These are phyloP conservation scores for Solea solea DNA, from an alignment of 2,113 vertebrate genomes.

Conservation along the genomic window DNA sequence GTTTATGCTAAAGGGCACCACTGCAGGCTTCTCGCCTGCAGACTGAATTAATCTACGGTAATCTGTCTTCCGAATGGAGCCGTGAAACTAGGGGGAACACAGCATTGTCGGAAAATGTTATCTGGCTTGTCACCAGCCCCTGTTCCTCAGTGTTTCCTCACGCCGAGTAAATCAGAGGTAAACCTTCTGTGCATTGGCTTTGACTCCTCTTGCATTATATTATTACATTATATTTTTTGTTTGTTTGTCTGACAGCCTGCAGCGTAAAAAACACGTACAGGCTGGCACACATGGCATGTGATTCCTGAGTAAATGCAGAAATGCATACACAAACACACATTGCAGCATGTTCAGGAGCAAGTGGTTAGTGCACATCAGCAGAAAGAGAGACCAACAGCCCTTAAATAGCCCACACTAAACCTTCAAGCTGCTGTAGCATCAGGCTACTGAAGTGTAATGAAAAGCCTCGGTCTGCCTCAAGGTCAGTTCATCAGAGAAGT, in stretches of 20 bases:
- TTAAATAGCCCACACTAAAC: conserved; percentile 44
- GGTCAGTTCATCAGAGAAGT: conserved; percentile 71
- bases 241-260: conserved; percentile 3
- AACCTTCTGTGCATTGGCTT: conserved; percentile 21
- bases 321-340: background rate
- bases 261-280: background rate
- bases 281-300: background rate
- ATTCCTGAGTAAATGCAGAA: conserved; percentile 2
- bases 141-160: conserved; percentile 20
- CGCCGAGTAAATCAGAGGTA: conserved; percentile 21
- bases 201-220: conserved; percentile 42
- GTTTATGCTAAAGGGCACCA: conserved; percentile 23
- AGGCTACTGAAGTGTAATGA: conserved; percentile 72
- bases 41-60: conserved; percentile 46
- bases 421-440: conserved; percentile 57
- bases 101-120: conserved; percentile 48
- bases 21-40: conserved; percentile 10
- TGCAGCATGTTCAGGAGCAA: background rate
- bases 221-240: conserved; percentile 12
- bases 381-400: conserved; percentile 34
- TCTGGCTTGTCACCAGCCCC: conserved; percentile 30
- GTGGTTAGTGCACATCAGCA: conserved; percentile 39
- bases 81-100: conserved; percentile 42
- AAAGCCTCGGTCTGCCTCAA: conserved; percentile 66
- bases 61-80: conserved; percentile 57